phyloP scores from a whole-genome alignment of 2,797 vertebrate genomes.

The Odontamblyopus rebecca region DNA sequence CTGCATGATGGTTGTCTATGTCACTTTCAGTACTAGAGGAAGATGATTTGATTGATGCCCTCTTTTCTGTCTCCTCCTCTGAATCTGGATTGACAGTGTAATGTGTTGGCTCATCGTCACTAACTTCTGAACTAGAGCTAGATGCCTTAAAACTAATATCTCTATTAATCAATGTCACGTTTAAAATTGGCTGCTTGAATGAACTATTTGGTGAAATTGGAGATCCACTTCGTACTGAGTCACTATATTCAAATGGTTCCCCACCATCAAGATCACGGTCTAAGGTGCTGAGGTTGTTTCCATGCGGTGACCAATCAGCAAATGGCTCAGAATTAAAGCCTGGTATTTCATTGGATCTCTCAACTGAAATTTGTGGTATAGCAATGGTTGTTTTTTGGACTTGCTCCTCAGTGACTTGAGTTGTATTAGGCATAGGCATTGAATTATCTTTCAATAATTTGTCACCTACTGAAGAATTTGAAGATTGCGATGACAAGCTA shows the following conservation, averaged over 20 bases:
- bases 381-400: slow-evolving; percentile 47
- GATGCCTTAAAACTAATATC: slow-evolving; percentile 37
- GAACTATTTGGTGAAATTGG: slow-evolving; percentile 46
- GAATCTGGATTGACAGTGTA: slow-evolving; percentile 61
- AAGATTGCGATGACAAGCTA: slow-evolving; percentile 52
- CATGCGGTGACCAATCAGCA: slow-evolving; percentile 47
- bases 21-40: slow-evolving; percentile 49
- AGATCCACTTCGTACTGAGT: slow-evolving; percentile 59
- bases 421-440: slow-evolving; percentile 13
- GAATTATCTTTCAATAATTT: slow-evolving; percentile 26
- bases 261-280: slow-evolving; percentile 66
- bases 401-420: slow-evolving; percentile 29
- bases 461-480: slow-evolving; percentile 52
- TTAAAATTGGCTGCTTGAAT: slow-evolving; percentile 36
- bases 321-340: slow-evolving; percentile 56
- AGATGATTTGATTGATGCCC: slow-evolving; percentile 1
- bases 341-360: slow-evolving; percentile 17
- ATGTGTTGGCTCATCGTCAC: slow-evolving; percentile 52
- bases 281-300: slow-evolving; percentile 15
- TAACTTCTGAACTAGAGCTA: slow-evolving; percentile 60
- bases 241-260: slow-evolving; percentile 79
- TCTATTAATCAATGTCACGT: slow-evolving; percentile 6
- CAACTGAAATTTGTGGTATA: slow-evolving; percentile 22
- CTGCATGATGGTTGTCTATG: slow-evolving; percentile 8
- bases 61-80: slow-evolving; percentile 18